Conservation (phyloP, 2,888 invertebrate genomes). For the Orthonychiurus folsomi region DNA sequence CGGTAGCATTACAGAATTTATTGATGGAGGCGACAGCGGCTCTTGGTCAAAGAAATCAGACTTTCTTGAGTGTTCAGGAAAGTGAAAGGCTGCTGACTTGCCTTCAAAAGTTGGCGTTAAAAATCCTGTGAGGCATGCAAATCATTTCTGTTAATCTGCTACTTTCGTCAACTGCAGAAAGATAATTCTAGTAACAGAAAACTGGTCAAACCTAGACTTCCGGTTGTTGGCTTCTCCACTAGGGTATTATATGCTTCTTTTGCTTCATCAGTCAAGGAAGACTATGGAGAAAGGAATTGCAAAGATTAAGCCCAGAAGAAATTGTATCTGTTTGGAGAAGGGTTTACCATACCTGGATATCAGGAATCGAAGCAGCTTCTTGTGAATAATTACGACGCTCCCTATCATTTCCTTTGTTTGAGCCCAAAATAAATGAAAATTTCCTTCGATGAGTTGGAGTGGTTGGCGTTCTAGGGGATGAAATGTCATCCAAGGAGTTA, state of each 20-base stretch:
- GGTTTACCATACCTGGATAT: conserved; percentile 65
- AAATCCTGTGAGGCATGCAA: conserved; percentile 35
- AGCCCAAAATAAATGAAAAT: conserved; percentile 63
- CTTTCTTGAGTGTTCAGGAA: conserved; percentile 39
- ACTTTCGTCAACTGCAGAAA: conserved; percentile 1
- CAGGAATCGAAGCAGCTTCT: conserved; percentile 73
- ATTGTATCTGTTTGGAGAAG: background rate
- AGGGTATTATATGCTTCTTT: conserved; percentile 87
- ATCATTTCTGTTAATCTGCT: background rate
- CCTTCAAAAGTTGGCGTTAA: conserved; percentile 39
- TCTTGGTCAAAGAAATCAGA: conserved; percentile 36
- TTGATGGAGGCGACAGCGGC: conserved; percentile 27
- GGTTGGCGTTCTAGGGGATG: conserved; percentile 50
- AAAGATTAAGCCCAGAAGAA: conserved; percentile 11
- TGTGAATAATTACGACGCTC: conserved; percentile 82
- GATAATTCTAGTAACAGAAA: conserved; percentile 12
- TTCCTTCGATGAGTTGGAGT: conserved; percentile 62
- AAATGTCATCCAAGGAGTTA: conserved; percentile 40
- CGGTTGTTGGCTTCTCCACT: conserved; percentile 60
- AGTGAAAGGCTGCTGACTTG: conserved; percentile 38
- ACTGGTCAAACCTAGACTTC: conserved; percentile 28
- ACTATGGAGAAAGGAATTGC: conserved; percentile 48
- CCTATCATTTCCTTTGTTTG: conserved; percentile 51
- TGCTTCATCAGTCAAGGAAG: conserved; percentile 75
- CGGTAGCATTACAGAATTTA: conserved; percentile 24